phyloP scores from a whole-genome alignment of 2,797 vertebrate genomes.

The Melopsittacus undulatus region DNA sequence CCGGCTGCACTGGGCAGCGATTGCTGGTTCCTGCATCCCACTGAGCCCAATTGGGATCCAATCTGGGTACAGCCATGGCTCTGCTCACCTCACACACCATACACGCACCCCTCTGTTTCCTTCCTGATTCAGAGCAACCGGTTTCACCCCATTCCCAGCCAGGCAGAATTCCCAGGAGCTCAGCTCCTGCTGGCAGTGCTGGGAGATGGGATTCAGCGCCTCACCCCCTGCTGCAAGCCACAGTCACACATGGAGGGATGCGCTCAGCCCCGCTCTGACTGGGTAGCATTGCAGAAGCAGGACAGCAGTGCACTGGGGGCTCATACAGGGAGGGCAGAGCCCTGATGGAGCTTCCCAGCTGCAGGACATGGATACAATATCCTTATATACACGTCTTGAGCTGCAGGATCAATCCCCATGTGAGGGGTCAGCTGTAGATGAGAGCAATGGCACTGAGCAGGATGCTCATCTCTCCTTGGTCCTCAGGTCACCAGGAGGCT shows the following conservation, averaged over 20 bases:
- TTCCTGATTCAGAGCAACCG: not conserved
- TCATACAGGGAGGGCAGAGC: accelerated
- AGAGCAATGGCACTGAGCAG: accelerated
- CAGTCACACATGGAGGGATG: accelerated
- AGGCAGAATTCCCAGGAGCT: not conserved
- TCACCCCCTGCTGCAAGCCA: accelerated
- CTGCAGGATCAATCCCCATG: not conserved
- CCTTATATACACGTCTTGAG: not conserved
- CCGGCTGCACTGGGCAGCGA: not conserved
- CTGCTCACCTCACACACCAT: not conserved
- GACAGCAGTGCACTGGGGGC: accelerated
- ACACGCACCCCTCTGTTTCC: accelerated
- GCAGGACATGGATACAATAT: not conserved
- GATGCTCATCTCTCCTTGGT: not conserved
- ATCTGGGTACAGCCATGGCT: not conserved
- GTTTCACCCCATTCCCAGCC: not conserved
- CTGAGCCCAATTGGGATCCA: not conserved
- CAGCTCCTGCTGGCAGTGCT: not conserved
- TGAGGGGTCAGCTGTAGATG: not conserved
- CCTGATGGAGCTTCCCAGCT: not conserved
- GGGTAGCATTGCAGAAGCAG: accelerated
- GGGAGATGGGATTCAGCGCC: not conserved
- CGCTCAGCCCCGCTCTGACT: not conserved
- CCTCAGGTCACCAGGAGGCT: not conserved
- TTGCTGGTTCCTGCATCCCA: not conserved